phyloP scores from a whole-genome alignment of 2,888 invertebrate genomes.

The Parnassius apollo region DNA sequence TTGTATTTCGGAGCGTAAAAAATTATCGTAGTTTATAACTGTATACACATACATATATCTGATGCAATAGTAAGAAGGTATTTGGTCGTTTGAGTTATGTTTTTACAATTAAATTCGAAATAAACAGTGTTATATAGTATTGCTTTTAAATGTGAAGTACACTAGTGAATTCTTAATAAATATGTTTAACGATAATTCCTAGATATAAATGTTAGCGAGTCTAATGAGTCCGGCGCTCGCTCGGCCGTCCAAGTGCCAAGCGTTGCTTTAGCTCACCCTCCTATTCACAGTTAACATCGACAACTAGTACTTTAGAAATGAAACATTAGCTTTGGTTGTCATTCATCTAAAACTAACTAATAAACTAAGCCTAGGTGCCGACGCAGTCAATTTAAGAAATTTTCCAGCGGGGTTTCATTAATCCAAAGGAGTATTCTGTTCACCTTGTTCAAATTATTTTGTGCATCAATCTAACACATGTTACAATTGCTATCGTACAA shows the following conservation, averaged over 20 bases:
- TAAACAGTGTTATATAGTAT: slow-evolving; percentile 37
- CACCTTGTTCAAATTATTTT: too few relatives aligned
- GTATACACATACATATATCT: slow-evolving; percentile 30
- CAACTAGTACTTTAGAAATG: neutral
- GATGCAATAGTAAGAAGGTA: slow-evolving; percentile 45
- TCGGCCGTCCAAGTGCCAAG: slow-evolving; percentile 7
- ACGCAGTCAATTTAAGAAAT: neutral
- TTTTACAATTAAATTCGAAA: slow-evolving; percentile 29
- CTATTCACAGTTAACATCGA: slow-evolving; percentile 21
- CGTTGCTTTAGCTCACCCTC: slow-evolving; percentile 27
- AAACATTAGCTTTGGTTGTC: neutral
- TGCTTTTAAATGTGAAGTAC: slow-evolving; percentile 40
- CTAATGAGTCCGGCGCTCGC: slow-evolving; percentile 23
- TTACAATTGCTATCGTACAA: too few relatives aligned
- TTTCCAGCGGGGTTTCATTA: too few relatives aligned
- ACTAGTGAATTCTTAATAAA: slow-evolving; percentile 16
- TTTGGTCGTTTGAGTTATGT: slow-evolving; percentile 48
- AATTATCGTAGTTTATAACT: slow-evolving; percentile 31
- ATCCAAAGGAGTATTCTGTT: too few relatives aligned
- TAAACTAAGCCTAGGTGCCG: neutral
- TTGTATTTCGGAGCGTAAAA: slow-evolving; percentile 41
- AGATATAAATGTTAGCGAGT: slow-evolving; percentile 13
- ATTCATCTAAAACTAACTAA: neutral
- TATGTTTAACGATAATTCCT: slow-evolving; percentile 3
- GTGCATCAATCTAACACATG: too few relatives aligned